Conservation (phyloP, 2,797 vertebrate genomes). For the Pseudopleuronectes americanus region DNA sequence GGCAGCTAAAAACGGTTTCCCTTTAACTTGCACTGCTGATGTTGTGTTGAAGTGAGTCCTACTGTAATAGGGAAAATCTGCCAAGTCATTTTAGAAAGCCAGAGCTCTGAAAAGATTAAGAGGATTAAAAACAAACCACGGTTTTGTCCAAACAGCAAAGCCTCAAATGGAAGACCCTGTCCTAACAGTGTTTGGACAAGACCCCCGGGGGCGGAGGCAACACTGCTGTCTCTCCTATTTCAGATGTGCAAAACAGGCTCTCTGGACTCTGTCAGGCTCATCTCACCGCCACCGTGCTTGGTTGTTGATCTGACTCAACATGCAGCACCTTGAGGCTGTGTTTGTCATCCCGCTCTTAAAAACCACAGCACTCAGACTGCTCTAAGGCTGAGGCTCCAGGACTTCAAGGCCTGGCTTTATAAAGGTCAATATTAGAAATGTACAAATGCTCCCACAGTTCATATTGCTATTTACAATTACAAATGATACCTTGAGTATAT, state of each 20-base stretch:
- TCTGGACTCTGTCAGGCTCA: conserved; percentile 32
- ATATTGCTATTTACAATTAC: background rate
- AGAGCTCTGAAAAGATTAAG: conserved; percentile 68
- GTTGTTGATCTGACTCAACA: conserved; percentile 34
- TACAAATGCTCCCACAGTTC: background rate
- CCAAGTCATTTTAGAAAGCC: conserved; percentile 68
- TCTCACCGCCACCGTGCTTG: conserved; percentile 34
- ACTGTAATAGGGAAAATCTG: conserved; percentile 53
- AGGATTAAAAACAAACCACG: conserved; percentile 65
- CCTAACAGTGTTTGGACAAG: conserved; percentile 52
- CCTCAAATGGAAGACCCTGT: conserved; percentile 45
- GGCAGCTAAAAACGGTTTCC: conserved; percentile 20
- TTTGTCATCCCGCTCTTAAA: conserved; percentile 33
- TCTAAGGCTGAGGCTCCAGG: conserved; percentile 1
- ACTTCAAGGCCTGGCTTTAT: conserved; percentile 16
- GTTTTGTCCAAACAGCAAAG: conserved; percentile 63
- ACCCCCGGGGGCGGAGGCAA: conserved; percentile 39
- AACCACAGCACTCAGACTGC: conserved; percentile 6
- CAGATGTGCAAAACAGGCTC: conserved; percentile 26
- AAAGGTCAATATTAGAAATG: background rate
- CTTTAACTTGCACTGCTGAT: conserved; percentile 45
- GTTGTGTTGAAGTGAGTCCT: conserved; percentile 39
- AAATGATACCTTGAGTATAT: background rate
- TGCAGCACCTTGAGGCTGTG: conserved; percentile 32
- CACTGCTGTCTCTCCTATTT: conserved; percentile 29